Percentiles rank a stretch among this genome's conserved stretches.
phyloP scores from a whole-genome alignment of 2,797 vertebrate genomes.

The Chelon auratus region DNA sequence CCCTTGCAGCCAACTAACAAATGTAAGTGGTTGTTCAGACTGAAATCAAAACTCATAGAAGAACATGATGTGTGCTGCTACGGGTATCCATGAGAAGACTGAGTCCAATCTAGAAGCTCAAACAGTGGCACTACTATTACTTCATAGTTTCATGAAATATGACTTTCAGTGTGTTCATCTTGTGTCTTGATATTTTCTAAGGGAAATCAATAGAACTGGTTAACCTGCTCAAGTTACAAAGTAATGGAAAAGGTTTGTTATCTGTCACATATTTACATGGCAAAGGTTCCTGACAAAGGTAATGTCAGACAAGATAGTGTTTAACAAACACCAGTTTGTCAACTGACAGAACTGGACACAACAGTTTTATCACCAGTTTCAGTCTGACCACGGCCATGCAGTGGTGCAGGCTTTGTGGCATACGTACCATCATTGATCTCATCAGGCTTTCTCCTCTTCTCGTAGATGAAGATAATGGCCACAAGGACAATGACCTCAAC shows the following conservation, averaged over 20 bases:
- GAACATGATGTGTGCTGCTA: not conserved
- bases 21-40: not conserved
- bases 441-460: constrained; percentile 97
- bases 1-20: not conserved
- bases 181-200: not conserved
- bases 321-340: not conserved
- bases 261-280: not conserved
- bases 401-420: not conserved
- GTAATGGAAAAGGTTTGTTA: not conserved
- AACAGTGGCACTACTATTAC: not conserved
- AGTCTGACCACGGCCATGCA: not conserved
- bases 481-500: constrained; percentile 95
- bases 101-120: not conserved
- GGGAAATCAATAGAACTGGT: not conserved
- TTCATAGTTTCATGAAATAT: not conserved
- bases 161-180: not conserved
- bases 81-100: not conserved
- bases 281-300: not conserved
- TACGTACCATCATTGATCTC: constrained; percentile 92
- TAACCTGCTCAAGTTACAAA: too few species aligned
- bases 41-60: not conserved
- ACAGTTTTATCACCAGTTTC: not conserved
- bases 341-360: not conserved
- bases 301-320: not conserved
- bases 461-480: constrained; percentile 97